Evolutionary conservation across 2,797 vertebrate species (phyloP).

Genomic region (Adrianichthys oophorus): DNA sequence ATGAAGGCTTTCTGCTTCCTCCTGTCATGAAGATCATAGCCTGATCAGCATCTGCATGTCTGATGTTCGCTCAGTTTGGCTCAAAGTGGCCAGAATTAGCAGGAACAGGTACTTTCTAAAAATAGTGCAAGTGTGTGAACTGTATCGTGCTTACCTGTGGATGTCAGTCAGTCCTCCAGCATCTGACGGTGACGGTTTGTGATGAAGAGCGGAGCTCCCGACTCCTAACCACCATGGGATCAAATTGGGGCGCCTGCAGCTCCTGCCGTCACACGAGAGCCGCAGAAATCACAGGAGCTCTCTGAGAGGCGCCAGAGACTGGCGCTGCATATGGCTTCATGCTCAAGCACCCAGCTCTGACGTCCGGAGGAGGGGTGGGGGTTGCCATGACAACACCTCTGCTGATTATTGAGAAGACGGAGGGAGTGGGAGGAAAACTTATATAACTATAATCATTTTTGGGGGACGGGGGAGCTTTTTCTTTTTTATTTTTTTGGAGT

Average conservation of each 20-base stretch:
- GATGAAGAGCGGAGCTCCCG: constrained; percentile 6
- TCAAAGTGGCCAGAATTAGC: constrained; percentile 4
- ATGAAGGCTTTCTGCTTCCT: no score
- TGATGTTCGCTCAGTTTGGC: neutral
- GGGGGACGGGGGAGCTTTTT: neutral
- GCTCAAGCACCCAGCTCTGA: constrained; percentile 70
- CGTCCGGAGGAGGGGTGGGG: constrained; percentile 57
- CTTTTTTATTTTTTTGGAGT: constrained; percentile 3
- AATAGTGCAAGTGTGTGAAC: constrained; percentile 27
- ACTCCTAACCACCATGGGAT: constrained; percentile 41
- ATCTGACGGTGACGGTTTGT: constrained; percentile 10
- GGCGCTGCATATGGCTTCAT: constrained; percentile 72
- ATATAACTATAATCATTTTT: constrained; percentile 73
- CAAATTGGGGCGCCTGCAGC: constrained; percentile 28
- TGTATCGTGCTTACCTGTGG: constrained; percentile 55
- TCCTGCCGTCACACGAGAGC: constrained; percentile 34
- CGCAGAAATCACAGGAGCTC: constrained; percentile 59
- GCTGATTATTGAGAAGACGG: constrained; percentile 64
- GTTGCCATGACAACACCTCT: constrained; percentile 79
- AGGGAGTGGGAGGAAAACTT: constrained; percentile 76
- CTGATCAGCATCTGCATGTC: neutral
- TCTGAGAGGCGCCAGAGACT: constrained; percentile 58
- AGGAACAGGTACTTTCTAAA: constrained; percentile 26
- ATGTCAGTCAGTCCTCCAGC: constrained; percentile 16
- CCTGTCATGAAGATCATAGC: no score